Base-by-base conservation (phyloP, 2,888 invertebrate genomes). In the Bibio marci region DNA sequence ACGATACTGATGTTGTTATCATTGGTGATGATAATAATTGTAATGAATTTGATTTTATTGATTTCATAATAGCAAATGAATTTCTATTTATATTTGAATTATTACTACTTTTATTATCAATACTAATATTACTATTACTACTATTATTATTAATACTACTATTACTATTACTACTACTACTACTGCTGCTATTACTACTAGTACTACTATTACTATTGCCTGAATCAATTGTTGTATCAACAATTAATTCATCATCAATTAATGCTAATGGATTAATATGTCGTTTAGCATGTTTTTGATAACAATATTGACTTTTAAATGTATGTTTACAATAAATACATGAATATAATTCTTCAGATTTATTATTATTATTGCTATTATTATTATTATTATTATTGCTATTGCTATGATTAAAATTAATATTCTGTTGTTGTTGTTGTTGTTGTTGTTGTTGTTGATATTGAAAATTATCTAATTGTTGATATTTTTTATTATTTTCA, bases 241-340 rank as follows among this genome's bases (percentile, higher is more conserved):
- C 36, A 22, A 22, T 22, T 32, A 28, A 25, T 31, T 19, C 34
- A 17, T 19, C 33, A 37, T 36, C 36, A 43, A 62, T 64, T 42
- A 70, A 49, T 35, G 65, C 66, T 22, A 76, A 66, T 1, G 76
- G 76, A 56, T 76, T 74, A 19, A 76, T 58, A 52, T 76, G 77
- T 7, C 76, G 60, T 41, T 77, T 66, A 36, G 81, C 70, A 63
- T 81, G 76, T 55, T 87, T 87, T 49, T 85, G 76, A 52, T 83
- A 86, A 51, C 88, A 83, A 57, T 86, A 85, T 49, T 83, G 76
- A 50, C 85, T 85, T 57, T 79, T 81, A 56, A 86, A 81, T 8
- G 77, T 76, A 57, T 80, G 80, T 44, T 76, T 76, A 60, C 81
- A 82, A 51, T 80, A 80, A 13, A 76, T 66, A 51, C 81, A 81